Percentiles rank a stretch among this genome's conserved stretches.
Evolutionary conservation across 2,113 vertebrate genomes (phyloP).

Genomic region (Lichenostomus cassidix): DNA sequence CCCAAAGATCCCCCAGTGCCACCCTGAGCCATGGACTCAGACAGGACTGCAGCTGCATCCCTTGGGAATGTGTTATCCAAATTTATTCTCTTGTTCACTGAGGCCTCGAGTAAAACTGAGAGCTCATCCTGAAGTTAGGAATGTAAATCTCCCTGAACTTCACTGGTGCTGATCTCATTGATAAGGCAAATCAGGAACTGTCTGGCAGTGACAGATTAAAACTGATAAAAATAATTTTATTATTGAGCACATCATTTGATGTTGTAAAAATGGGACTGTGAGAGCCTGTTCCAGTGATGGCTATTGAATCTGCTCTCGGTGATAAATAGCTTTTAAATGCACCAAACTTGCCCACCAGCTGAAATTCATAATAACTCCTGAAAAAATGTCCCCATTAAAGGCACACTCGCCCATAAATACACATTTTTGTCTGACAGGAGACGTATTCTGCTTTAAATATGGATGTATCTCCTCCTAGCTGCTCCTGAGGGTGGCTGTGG

Average conservation of each 20-base stretch:
- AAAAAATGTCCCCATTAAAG: not conserved
- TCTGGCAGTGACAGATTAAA: conserved; percentile 19
- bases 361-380: not conserved
- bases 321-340: conserved; percentile 2
- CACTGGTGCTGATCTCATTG: not conserved
- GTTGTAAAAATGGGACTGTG: conserved; percentile 25
- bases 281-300: not conserved
- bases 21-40: rapidly evolving
- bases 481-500: not conserved
- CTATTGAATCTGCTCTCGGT: not conserved
- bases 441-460: not conserved
- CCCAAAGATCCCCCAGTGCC: rapidly evolving
- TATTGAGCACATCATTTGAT: not conserved
- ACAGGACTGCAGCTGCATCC: rapidly evolving
- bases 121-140: not conserved
- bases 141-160: not conserved
- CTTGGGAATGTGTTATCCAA: not conserved
- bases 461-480: not conserved
- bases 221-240: conserved; percentile 41
- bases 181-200: not conserved
- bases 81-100: not conserved
- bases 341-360: not conserved
- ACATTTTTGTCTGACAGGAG: not conserved
- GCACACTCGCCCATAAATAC: not conserved
- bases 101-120: not conserved